Conservation (phyloP, 2,888 invertebrate genomes). For the Dermolepida albohirtum region DNA sequence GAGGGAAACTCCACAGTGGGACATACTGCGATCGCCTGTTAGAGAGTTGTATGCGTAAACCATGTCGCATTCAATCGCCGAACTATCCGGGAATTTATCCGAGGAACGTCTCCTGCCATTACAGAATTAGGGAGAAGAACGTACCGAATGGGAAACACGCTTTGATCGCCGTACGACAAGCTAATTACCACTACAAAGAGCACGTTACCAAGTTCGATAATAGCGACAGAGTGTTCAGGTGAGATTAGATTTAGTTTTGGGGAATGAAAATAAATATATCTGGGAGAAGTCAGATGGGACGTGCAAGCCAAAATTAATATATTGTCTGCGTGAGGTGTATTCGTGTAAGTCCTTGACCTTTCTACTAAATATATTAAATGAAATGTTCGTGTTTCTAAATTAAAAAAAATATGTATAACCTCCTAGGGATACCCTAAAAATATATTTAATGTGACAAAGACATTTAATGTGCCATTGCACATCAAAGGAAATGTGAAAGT, state of each 20-base stretch:
- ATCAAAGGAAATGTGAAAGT: no score
- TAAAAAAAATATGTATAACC: no score
- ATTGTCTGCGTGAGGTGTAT: no score
- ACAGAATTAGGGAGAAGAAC: conserved; percentile 63
- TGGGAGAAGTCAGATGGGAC: no score
- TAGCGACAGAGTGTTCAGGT: conserved; percentile 81
- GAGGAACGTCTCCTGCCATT: conserved; percentile 77
- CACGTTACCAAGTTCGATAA: conserved; percentile 81
- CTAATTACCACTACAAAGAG: conserved; percentile 83
- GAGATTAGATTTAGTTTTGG: conserved; percentile 54
- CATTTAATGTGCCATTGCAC: no score
- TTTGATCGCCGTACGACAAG: conserved; percentile 79
- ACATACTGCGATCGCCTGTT: conserved; percentile 86
- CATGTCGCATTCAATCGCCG: conserved; percentile 82
- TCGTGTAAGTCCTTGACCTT: no score
- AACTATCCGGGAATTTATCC: conserved; percentile 93
- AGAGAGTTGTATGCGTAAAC: conserved; percentile 78
- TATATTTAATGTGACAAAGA: no score
- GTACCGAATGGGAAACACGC: conserved; percentile 80
- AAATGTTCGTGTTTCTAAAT: no score
- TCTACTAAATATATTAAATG: no score
- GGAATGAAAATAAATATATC: no score
- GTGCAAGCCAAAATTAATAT: no score
- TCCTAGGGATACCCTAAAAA: no score
- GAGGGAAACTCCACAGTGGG: conserved; percentile 80